Percentiles rank a stretch among this genome's conserved stretches.
Conservation (phyloP, 1,140 invertebrate species). For the Scaptodrosophila lebanonensis region DNA sequence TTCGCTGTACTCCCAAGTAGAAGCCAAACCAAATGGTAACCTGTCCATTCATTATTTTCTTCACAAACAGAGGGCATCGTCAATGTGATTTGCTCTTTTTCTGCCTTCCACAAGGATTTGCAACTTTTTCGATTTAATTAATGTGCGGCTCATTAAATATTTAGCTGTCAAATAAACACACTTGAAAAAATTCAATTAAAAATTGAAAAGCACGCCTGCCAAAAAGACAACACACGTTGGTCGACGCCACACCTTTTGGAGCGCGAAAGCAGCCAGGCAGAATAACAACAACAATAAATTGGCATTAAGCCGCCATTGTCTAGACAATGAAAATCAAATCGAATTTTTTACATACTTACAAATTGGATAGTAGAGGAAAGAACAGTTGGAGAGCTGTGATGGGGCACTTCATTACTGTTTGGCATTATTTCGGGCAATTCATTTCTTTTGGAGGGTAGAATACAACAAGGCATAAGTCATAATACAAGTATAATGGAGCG, state of each 20-base stretch:
- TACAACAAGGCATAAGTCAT: slow-evolving; percentile 53
- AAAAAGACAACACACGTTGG: slow-evolving; percentile 14
- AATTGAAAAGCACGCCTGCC: slow-evolving; percentile 39
- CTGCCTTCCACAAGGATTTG: slow-evolving; percentile 7
- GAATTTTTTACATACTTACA: slow-evolving; percentile 65
- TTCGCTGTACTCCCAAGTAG: no score
- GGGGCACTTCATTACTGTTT: slow-evolving; percentile 60
- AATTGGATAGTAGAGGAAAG: slow-evolving; percentile 46
- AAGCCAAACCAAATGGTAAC: no score
- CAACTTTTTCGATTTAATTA: slow-evolving; percentile 48
- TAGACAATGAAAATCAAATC: slow-evolving; percentile 75
- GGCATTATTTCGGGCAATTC: no score
- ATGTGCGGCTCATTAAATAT: slow-evolving; percentile 62
- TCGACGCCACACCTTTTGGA: slow-evolving; percentile 51
- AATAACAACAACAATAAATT: slow-evolving; percentile 57
- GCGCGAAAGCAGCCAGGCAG: slow-evolving; percentile 9
- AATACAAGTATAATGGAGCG: slow-evolving; percentile 45
- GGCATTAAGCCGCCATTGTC: slow-evolving; percentile 62
- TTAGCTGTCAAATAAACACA: slow-evolving; percentile 66
- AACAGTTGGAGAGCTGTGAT: slow-evolving; percentile 9
- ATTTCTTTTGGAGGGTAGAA: slow-evolving; percentile 11
- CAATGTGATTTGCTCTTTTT: slow-evolving; percentile 14
- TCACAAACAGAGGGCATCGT: no score
- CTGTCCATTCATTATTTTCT: no score
- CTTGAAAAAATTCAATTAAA: slow-evolving; percentile 74